Conservation (phyloP, 2,113 vertebrate genomes). For the Daboia siamensis region DNA sequence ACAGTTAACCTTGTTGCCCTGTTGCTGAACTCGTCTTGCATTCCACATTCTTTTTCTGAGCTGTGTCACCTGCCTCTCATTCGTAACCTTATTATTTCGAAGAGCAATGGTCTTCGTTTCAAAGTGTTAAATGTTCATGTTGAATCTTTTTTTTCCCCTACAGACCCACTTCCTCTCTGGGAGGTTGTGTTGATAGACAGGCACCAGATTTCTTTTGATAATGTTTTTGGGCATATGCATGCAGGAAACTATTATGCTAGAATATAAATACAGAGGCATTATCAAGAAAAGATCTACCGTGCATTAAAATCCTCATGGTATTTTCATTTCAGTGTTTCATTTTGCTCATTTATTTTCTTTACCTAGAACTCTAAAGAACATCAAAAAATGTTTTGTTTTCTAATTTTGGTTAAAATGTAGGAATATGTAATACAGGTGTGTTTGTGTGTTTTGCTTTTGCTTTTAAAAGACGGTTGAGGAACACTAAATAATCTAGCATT, state of each 20-base stretch:
- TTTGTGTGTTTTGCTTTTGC: neutral
- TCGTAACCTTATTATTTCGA: slow-evolving; percentile 21
- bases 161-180: neutral
- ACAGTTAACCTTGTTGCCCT: slow-evolving; percentile 27
- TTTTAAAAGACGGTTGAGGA: neutral
- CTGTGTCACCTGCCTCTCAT: slow-evolving; percentile 3
- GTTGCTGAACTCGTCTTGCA: neutral
- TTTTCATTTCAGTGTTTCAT: neutral
- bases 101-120: neutral
- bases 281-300: neutral
- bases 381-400: neutral
- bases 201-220: neutral
- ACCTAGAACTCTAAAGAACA: neutral
- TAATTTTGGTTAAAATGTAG: neutral
- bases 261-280: neutral
- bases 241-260: neutral
- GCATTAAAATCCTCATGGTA: neutral
- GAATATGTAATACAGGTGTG: neutral
- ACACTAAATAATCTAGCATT: neutral
- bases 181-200: neutral
- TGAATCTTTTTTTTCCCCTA: neutral
- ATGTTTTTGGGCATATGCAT: neutral
- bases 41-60: neutral
- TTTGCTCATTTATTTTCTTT: neutral
- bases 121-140: neutral